Evolutionary conservation across 2,113 vertebrate genomes (phyloP).

Genomic region (Lophius piscatorius): DNA sequence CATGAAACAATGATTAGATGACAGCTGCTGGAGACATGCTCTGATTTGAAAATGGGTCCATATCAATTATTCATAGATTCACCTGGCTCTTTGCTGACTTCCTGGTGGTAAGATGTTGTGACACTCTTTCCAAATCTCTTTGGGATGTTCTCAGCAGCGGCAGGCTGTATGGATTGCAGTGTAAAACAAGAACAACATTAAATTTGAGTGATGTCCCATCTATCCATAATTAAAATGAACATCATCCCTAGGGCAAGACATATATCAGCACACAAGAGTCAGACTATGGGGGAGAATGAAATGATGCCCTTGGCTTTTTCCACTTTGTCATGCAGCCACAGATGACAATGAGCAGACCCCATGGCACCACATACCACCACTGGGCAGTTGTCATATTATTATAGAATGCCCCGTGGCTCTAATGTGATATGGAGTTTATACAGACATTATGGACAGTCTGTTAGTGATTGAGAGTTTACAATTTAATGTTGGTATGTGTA

Average conservation of each 20-base stretch:
- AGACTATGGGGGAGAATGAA: slow-evolving; percentile 55
- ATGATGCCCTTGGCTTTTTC: slow-evolving; percentile 65
- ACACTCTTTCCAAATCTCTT: slow-evolving; percentile 25
- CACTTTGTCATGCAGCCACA: slow-evolving; percentile 51
- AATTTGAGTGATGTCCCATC: slow-evolving; percentile 59
- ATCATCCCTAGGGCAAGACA: slow-evolving; percentile 58
- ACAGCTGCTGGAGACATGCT: slow-evolving; percentile 50
- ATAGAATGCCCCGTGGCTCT: slow-evolving; percentile 54
- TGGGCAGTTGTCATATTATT: slow-evolving; percentile 65
- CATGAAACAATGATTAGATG: slow-evolving; percentile 56
- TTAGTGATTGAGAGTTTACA: slow-evolving; percentile 53
- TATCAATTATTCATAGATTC: slow-evolving; percentile 63
- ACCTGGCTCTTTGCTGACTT: slow-evolving; percentile 55
- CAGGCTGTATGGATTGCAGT: slow-evolving; percentile 41
- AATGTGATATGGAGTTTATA: slow-evolving; percentile 56
- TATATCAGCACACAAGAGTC: slow-evolving; percentile 63
- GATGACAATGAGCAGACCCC: slow-evolving; percentile 58
- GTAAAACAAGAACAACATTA: slow-evolving; percentile 69
- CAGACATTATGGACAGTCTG: slow-evolving; percentile 46
- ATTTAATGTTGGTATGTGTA: slow-evolving; percentile 54
- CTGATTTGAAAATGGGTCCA: slow-evolving; percentile 55
- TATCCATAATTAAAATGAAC: slow-evolving; percentile 72
- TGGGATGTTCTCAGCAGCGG: slow-evolving; percentile 37
- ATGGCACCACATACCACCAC: slow-evolving; percentile 63
- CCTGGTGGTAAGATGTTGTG: slow-evolving; percentile 19